A percentile compares a stretch with the other conserved stretches of the same genome.
Evolutionary conservation across 1,140 invertebrate species (phyloP).

Genomic region (Macrobrachium rosenbergii): DNA sequence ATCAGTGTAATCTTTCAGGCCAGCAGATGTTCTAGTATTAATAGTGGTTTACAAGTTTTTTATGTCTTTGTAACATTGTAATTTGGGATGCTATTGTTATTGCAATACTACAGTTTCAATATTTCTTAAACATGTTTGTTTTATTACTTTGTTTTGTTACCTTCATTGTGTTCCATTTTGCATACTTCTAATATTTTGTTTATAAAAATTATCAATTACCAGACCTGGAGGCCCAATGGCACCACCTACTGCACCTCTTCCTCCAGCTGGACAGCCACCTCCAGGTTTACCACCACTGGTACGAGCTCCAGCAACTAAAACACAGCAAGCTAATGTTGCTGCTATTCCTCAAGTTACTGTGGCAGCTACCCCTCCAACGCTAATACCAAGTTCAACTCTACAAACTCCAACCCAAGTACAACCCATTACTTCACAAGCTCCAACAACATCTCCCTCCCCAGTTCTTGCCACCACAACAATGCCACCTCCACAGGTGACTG

Average conservation of each 20-base stretch:
- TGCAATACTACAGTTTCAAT: too few species aligned
- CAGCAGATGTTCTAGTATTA: too few species aligned
- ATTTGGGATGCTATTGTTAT: too few species aligned
- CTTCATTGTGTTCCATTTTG: too few species aligned
- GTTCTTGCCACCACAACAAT: slow-evolving; percentile 25
- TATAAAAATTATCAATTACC: slow-evolving; percentile 3
- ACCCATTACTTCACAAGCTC: slow-evolving; percentile 38
- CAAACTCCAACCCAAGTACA: slow-evolving; percentile 38
- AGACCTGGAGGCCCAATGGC: slow-evolving; percentile 56
- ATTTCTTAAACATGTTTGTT: too few species aligned
- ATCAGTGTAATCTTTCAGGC: too few species aligned
- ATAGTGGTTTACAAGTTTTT: too few species aligned
- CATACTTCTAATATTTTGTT: neutral
- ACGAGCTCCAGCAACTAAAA: slow-evolving; percentile 30
- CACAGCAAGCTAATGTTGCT: slow-evolving; percentile 6
- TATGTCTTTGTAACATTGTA: too few species aligned
- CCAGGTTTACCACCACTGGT: slow-evolving; percentile 44
- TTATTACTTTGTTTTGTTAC: too few species aligned
- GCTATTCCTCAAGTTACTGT: slow-evolving; percentile 44
- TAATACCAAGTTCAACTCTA: slow-evolving; percentile 43
- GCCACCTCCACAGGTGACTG: neutral
- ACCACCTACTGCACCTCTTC: slow-evolving; percentile 43
- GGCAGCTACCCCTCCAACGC: slow-evolving; percentile 40
- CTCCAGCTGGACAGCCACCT: slow-evolving; percentile 44
- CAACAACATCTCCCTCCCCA: slow-evolving; percentile 24